Percentiles rank a stretch among this genome's conserved stretches.
Evolutionary conservation across 2,113 vertebrate species (phyloP).

Genomic region (Aix galericulata): DNA sequence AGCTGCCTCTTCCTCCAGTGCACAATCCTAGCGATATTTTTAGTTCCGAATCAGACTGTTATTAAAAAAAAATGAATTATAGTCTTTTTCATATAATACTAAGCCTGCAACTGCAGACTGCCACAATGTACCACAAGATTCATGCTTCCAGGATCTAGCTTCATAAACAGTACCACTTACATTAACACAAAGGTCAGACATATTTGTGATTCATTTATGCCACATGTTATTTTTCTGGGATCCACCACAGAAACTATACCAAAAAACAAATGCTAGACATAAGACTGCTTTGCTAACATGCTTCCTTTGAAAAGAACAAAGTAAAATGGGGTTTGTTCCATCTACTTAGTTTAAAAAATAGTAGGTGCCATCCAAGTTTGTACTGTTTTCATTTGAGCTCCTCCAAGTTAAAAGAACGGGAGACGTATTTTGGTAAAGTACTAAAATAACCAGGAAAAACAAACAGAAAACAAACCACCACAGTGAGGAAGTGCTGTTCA

Average conservation of each 20-base stretch:
- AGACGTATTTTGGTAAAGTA: neutral
- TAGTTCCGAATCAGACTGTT: neutral
- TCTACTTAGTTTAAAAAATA: neutral
- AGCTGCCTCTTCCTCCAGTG: neutral
- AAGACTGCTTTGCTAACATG: neutral
- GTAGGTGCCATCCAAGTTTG: neutral
- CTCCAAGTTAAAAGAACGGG: neutral
- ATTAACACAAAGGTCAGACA: conserved; percentile 15
- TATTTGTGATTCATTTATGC: conserved; percentile 10
- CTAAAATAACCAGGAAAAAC: neutral
- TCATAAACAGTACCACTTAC: conserved; percentile 9
- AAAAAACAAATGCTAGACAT: conserved; percentile 11
- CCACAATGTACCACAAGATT: neutral
- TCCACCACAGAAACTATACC: neutral
- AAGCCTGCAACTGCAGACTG: neutral
- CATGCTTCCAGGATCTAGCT: neutral
- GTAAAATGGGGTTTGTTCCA: neutral
- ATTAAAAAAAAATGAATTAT: neutral
- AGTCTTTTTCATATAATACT: neutral
- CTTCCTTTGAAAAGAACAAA: conserved; percentile 22
- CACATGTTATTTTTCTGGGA: neutral
- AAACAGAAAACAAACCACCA: neutral
- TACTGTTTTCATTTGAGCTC: neutral
- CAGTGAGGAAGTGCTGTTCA: neutral
- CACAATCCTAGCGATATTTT: neutral